Base-by-base conservation (phyloP, 2,888 invertebrate genomes). In the Gryllus longicercus region DNA sequence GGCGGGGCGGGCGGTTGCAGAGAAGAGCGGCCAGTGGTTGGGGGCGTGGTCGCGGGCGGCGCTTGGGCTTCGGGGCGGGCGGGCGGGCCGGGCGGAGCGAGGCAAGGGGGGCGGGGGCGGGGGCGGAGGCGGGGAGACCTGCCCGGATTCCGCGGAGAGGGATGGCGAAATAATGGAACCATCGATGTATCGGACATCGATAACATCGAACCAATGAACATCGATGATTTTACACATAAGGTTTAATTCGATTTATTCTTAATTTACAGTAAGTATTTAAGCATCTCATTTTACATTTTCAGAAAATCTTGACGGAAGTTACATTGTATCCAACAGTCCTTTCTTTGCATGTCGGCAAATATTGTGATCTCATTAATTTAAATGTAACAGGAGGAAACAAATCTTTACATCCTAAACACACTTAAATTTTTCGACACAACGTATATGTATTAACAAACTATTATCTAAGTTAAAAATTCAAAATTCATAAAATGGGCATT, bases 161-260 rank as follows among this genome's bases (percentile, higher is more conserved):
- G 63, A 63, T 18, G n/a, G n/a, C 63, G n/a, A 63, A 63, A n/a
- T 18, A 63, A 63, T 63, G 63, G 63, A 63, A 63, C 63, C 63
- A 63, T 63, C 63, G 63, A 63, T 63, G 63, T 63, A 63, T 63
- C 63, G 63, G 63, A 63, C 63, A 63, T 63, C 63, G 63, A 63
- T 63, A 18, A 63, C n/a, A 63, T 63, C 63, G 63, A 63, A 63
- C 63, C 63, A 63, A 63, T 63, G 63, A 63, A 63, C 63, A 63
- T 63, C 63, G 63, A 63, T 63, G 63, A 63, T 63, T 63, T 63
- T 63, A 63, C 63, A 63, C 63, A 63, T 63, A 63, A 63, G 63
- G 63, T 63, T 63, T 63, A 63, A 63, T 63, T 63, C 16, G n/a
- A 63, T 63, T 63, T 63, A 63, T 63, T 63, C n/a, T 63, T 63